Evolutionary conservation across 2,888 invertebrate genomes (phyloP), one percentile per base, ranked within the genome.

Genomic region (Listrodromus nycthemerus): DNA sequence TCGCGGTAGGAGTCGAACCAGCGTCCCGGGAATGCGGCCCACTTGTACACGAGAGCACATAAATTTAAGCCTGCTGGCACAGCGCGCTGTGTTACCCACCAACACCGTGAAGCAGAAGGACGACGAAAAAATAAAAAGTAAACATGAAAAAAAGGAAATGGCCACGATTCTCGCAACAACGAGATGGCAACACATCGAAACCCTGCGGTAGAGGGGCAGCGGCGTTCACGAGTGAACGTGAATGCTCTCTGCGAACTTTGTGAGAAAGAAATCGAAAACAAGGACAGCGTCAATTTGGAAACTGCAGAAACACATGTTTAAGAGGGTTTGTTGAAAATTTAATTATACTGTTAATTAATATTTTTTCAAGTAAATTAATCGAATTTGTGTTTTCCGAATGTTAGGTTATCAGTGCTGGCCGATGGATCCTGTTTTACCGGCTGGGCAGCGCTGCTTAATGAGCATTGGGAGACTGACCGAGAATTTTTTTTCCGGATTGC

Each of bases 401-500:
- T 45, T 16, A 45, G 41, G 16, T 45, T 45, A 4, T 37, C 37
- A 1, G 13, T 45, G 16, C 16, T 3, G 41, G 16, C 41, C 41
- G 41, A 45, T 16, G 13, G 41, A 16, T 16, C 41, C 13, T 45
- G 41, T 10, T 45, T 45, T 45, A 45, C 41, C 83, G 95, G 97
- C 10, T 97, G 97, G 93, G 98, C 98, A 80, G 97, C 97, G 0
- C 91, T 97, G 67, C 96, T 96, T 81, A 95, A 96, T 85, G 95
- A 96, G 91, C 95, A 95, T 88, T 94, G 95, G 19, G 95, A 95
- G 88, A 94, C 94, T 27, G 37, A 37, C 37, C 1, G 96, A 96
- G 90, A 95, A 95, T 95, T 95, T 91, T 95, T 97, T 97, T 92
- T 96, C 97, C 0, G 98, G 96, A 0, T 98, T 98, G 0, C 95